A percentile compares a stretch with the other conserved stretches of the same genome.
phyloP scores from a whole-genome alignment of 2,113 vertebrate genomes.

The Rhea americana region DNA sequence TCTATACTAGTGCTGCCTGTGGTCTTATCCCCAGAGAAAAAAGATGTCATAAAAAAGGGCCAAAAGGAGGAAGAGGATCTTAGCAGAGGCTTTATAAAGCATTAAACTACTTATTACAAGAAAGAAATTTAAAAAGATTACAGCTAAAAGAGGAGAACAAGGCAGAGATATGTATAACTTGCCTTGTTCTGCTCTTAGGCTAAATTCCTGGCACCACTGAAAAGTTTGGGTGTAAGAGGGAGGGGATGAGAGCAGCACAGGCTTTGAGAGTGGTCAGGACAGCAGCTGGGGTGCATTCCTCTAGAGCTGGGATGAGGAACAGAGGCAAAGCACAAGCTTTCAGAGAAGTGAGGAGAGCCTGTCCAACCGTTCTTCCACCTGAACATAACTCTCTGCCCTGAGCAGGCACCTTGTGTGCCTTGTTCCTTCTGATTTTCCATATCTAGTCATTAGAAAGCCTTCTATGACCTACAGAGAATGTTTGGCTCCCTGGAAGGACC shows the following conservation, averaged over 20 bases:
- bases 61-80: not conserved
- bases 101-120: not conserved
- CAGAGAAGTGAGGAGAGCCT: rapidly evolving
- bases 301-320: not conserved
- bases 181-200: rapidly evolving
- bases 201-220: not conserved
- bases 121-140: rapidly evolving
- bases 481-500: not conserved
- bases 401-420: not conserved
- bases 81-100: not conserved
- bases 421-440: not conserved
- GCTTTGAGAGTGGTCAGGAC: rapidly evolving
- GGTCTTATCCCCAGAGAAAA: not conserved
- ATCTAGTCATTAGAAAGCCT: not conserved
- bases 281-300: too few relatives aligned
- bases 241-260: not conserved
- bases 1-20: rapidly evolving
- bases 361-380: not conserved
- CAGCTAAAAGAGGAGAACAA: not conserved
- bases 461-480: not conserved
- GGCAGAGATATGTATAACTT: not conserved
- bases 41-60: not conserved
- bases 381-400: not conserved
- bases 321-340: not conserved
- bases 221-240: rapidly evolving